Evolutionary conservation across 2,797 vertebrate species (phyloP), one percentile per base, ranked within the genome.

Genomic region (Pristis pectinata): DNA sequence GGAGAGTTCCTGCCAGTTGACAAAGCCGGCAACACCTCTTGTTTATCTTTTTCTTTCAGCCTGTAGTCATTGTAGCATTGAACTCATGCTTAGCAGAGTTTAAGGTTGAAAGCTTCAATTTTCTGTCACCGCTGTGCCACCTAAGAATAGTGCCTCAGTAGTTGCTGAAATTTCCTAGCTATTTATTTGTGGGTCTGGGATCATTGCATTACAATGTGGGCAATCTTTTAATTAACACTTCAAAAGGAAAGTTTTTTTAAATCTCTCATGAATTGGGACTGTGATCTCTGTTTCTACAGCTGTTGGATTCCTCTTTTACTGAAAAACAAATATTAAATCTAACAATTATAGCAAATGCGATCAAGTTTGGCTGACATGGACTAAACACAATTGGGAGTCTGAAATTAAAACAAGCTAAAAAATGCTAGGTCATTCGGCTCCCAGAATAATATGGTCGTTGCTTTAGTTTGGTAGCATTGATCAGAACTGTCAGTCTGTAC

Each of bases 11-110:
- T 89, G 34, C 17, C 34, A 24, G 34, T 34, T 89, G 17, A 89
- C 44, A 30, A 34, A 61, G 56, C 56, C 34, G 59, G 85, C 34
- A 61, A 19, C 59, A 19, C 85, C 59, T 37, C 85, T 59, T 56
- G 83, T 87, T 89, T 89, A 59, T n/a, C 53, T 83, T 87, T 34
- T 87, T 56, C 83, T 56, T 56, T 85, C 11, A 34, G 49, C 83
- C 17, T 5, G 4, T 37, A 61, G 30, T 1, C 37, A 79, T 61
- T n/a, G 56, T 8, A 89, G 4, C 7, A n/a, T 22, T 61, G 56
- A 89, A 89, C 7, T 64, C n/a, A 7, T 30, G 56, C 49, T 89
- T 53, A 27, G 13, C 15, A 61, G 59, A 37, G n/a, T 61, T 61
- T 64, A 19, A n/a, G 83, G 15, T 61, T 37, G 19, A 61, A 89